These are phyloP conservation scores for Laspeyria flexula DNA, from an alignment of 2,888 invertebrate genomes.

Conservation along the genomic window DNA sequence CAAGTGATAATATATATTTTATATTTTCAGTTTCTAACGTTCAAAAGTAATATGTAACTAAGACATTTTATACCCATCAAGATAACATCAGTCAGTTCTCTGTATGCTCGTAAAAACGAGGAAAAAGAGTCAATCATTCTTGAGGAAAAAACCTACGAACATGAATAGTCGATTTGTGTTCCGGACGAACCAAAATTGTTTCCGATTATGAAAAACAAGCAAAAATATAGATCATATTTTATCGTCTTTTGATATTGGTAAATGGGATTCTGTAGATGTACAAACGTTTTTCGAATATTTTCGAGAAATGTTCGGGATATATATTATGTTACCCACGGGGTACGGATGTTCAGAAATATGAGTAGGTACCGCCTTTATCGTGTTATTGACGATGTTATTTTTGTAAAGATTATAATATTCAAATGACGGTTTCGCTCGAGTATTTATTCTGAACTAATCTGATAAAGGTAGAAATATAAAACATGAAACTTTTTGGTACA, in stretches of 20 bases:
- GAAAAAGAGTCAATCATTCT: conserved; percentile 18
- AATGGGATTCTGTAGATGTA: background rate
- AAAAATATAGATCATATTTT: conserved; percentile 19
- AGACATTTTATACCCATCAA: background rate
- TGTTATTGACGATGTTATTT: background rate
- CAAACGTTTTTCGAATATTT: conserved; percentile 6
- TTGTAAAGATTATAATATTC: background rate
- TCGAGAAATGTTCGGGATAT: background rate
- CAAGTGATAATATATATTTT: too few relatives aligned
- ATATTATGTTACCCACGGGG: background rate
- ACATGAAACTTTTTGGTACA: too few relatives aligned
- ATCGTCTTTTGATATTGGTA: conserved; percentile 17
- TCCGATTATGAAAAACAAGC: conserved; percentile 19
- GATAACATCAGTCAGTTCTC: background rate
- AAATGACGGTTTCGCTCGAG: background rate
- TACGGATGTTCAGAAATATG: background rate
- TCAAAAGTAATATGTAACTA: too few relatives aligned
- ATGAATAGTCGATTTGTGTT: conserved; percentile 16
- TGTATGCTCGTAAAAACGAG: background rate
- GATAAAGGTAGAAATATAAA: background rate
- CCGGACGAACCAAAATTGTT: conserved; percentile 16
- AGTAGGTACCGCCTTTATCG: background rate
- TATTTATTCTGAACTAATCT: background rate
- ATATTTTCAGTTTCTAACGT: too few relatives aligned
- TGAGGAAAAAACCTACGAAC: conserved; percentile 14